Base-by-base conservation (phyloP, 1,140 invertebrate genomes). In the Elymnias hypermnestra region DNA sequence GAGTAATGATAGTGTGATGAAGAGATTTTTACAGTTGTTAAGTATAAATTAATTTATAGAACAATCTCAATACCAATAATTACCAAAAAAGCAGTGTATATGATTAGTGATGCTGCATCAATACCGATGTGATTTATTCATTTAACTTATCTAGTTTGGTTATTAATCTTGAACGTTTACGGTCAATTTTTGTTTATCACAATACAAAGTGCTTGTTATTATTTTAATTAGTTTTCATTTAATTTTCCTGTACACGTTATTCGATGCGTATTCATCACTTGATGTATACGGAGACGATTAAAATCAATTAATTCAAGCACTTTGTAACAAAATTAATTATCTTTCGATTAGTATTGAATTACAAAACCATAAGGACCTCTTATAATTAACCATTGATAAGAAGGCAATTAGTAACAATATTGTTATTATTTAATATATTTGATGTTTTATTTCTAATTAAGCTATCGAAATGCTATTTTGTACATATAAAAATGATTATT, bases 351-450 rank as follows among this genome's bases (percentile, higher is more conserved):
- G 68, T 73, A 72, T 69, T 58, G 51, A 69, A 74, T 73, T 70
- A 78, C 73, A 83, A 82, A 87, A 87, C 86, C 86, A 78, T 73
- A 86, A 86, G 78, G 86, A 87, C 86, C 86, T 87, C 86, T 86
- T 86, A 84, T 86, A 82, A 84, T 78, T 86, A 87, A 86, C 81
- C 77, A 85, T 86, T 85, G 77, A 84, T 83, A 83, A 85, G 83
- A 83, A 83, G 81, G 82, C 77, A 81, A 83, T 83, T 87, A 85
- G 77, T 86, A 77, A 77, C 73, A 71, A 86, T 86, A 82, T 86
- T 86, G 81, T 86, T 83, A 85, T 86, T 82, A 85, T 87, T 84
- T 86, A 87, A 87, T 86, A 87, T 87, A 87, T 87, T 85, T 83
- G 73, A 85, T 76, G 77, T 84, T 84, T 84, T 86, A 84, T 86